Evolutionary conservation across 2,113 vertebrate species (phyloP).

Genomic region (Sceloporus tristichus): DNA sequence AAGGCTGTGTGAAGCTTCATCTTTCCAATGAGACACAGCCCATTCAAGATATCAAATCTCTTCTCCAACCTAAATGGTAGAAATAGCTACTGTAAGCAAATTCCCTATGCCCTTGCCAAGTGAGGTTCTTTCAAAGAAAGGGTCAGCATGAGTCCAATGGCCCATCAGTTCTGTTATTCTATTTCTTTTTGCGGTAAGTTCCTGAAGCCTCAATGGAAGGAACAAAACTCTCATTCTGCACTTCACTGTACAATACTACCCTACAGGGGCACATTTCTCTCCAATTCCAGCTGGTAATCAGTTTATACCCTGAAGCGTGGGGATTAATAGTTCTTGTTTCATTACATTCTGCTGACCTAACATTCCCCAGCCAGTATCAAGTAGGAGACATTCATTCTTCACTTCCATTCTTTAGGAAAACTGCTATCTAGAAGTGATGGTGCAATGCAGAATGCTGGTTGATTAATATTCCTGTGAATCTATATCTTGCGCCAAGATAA

Average conservation of each 20-base stretch:
- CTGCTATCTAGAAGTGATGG: not conserved
- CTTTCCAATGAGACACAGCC: not conserved
- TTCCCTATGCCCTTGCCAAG: constrained; percentile 1
- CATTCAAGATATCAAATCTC: not conserved
- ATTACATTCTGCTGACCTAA: constrained; percentile 46
- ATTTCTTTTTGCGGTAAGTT: not conserved
- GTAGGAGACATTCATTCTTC: not conserved
- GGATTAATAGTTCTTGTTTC: constrained; percentile 45
- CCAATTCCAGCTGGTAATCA: constrained; percentile 43
- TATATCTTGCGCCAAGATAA: not conserved
- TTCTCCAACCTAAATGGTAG: not conserved
- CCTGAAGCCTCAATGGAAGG: constrained; percentile 20
- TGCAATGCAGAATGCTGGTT: constrained; percentile 27
- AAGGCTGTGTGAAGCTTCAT: not conserved
- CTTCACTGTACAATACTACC: constrained; percentile 25
- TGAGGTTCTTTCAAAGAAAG: not conserved
- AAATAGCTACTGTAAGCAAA: not conserved
- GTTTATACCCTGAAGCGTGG: constrained; percentile 38
- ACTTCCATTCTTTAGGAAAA: constrained; percentile 17
- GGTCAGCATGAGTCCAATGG: constrained; percentile 10
- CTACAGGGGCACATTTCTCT: constrained; percentile 43
- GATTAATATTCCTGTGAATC: constrained; percentile 18
- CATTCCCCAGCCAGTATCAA: constrained; percentile 11
- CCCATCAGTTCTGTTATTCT: constrained; percentile 17
- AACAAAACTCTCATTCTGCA: constrained; percentile 1